Base-by-base conservation (phyloP, 2,113 vertebrate species). In the Grus americana region DNA sequence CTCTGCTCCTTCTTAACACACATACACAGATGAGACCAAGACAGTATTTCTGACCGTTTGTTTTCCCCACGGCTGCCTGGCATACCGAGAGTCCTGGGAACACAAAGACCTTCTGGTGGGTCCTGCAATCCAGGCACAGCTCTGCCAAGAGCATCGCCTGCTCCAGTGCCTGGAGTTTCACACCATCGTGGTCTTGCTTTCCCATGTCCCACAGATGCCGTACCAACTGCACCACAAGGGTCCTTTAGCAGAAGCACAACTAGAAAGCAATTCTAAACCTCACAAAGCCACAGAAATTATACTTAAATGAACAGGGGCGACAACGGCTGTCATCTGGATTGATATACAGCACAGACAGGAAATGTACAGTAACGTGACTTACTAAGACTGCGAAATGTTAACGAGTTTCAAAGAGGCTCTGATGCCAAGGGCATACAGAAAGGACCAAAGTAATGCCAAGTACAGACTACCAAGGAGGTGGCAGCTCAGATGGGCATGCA, bases 191-290 rank as follows among this genome's bases (percentile, higher is more conserved):
- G 67, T 40, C 88, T 54, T n/a, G 68, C 93, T 79, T 89, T 93
- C 66, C 86, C 24, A 38, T 0, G 0, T 55, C 90, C 81, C 81
- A 75, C 57, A 61, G 82, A 92, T 7, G 30, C 83, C 79, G 47
- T 34, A 79, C 73, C 44, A 75, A 82, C 87, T 85, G 94, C 92
- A 96, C 94, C 89, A 90, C 91, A 94, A 95, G 86, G 54, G 85
- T 88, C 95, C 93, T 97, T 96, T 94, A 97, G 97, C 96, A 98
- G 96, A 98, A 98, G 97, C 97, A 92, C 97, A 96, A 98, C 93
- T 98, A 97, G 92, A 97, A 98, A 98, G 97, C 97, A 96, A 96
- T 96, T 98, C 97, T 98, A 98, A 98, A 97, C 97, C 97, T 95
- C 97, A 98, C 96, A 97, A 97, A 98, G 95, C 96, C 97, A 97